Evolutionary conservation across 1,140 invertebrate species (phyloP).

Genomic region (Saccostrea echinata): DNA sequence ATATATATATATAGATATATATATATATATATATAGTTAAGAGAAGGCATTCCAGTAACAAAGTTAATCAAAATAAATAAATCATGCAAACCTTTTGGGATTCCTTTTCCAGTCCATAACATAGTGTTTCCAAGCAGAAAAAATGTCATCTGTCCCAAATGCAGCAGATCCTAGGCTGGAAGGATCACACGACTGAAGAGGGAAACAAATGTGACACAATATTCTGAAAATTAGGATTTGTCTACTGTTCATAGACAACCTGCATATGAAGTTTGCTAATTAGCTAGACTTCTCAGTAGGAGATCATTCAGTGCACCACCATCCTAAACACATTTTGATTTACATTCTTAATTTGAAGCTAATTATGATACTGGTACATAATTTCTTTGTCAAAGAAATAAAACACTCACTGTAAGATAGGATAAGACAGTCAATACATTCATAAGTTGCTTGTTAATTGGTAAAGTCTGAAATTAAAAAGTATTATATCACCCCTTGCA

Average conservation of each 20-base stretch:
- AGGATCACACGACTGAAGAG: constrained; percentile 53
- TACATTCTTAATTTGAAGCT: too few species aligned
- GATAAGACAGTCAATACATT: constrained; percentile 61
- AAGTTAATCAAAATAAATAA: too few species aligned
- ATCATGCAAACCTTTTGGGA: not conserved
- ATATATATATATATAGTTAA: too few species aligned
- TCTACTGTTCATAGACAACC: too few species aligned
- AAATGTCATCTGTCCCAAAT: constrained; percentile 70
- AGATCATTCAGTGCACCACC: too few species aligned
- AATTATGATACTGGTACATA: too few species aligned
- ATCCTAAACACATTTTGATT: too few species aligned
- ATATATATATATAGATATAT: too few species aligned
- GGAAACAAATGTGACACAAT: not conserved
- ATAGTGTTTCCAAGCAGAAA: constrained; percentile 59
- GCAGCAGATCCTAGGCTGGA: constrained; percentile 59
- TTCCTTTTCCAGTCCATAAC: constrained; percentile 28
- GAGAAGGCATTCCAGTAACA: not conserved
- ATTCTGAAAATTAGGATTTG: not conserved
- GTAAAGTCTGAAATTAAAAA: constrained; percentile 59
- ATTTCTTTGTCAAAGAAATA: not conserved
- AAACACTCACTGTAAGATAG: constrained; percentile 57
- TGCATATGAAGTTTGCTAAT: too few species aligned
- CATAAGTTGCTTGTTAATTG: constrained; percentile 68
- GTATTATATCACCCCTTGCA: too few species aligned
- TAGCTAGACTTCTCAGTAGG: too few species aligned